Evolutionary conservation across 2,797 vertebrate genomes (phyloP).

Genomic region (Neosalanx taihuensis): DNA sequence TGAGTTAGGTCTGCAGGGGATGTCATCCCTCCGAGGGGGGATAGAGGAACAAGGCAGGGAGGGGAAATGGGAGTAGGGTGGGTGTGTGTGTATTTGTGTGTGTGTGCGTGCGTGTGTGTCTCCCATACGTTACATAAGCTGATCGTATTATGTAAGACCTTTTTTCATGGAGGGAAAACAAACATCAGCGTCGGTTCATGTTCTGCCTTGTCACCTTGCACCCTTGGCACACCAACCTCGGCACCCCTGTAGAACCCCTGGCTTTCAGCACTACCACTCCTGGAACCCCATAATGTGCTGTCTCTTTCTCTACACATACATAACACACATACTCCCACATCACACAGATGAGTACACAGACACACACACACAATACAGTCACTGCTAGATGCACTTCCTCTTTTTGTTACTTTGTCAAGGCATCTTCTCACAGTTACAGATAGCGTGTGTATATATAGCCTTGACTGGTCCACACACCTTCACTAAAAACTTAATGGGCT

Average conservation of each 20-base stretch:
- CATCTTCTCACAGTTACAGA: constrained; percentile 2
- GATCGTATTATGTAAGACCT: constrained; percentile 67
- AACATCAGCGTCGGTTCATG: constrained; percentile 25
- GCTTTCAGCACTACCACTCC: constrained; percentile 17
- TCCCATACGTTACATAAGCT: constrained; percentile 67
- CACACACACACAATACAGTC: constrained; percentile 6
- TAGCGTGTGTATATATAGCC: not conserved
- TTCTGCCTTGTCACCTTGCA: not conserved
- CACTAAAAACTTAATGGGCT: not conserved
- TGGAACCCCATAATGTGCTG: not conserved
- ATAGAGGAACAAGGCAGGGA: not conserved
- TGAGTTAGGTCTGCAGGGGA: constrained; percentile 4
- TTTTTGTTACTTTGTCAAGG: too few relatives aligned
- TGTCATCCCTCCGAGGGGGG: not conserved
- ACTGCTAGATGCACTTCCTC: too few relatives aligned
- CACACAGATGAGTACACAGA: not conserved
- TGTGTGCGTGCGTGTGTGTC: constrained; percentile 16
- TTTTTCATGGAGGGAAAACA: constrained; percentile 41
- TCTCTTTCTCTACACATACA: not conserved
- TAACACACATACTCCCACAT: not conserved
- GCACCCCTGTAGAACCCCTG: constrained; percentile 34
- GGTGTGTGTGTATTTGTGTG: not conserved
- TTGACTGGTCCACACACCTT: not conserved
- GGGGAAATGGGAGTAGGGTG: not conserved
- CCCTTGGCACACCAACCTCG: not conserved